Evolutionary conservation across 2,888 invertebrate species (phyloP).

Genomic region (Volucella inanis): DNA sequence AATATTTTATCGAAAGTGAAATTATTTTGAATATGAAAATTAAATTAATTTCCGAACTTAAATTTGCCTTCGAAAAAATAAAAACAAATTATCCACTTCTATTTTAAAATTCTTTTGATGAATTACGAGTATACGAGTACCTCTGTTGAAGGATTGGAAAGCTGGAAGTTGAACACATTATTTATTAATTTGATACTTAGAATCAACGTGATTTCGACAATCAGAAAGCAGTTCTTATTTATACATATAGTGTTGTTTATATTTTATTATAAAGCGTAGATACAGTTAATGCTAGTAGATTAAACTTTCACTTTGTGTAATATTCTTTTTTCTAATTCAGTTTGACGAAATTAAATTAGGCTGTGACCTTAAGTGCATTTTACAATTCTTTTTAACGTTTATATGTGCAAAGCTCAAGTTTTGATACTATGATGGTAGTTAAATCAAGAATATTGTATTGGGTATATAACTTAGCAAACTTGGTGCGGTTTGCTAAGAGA

Average conservation of each 20-base stretch:
- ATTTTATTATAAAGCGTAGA: background rate
- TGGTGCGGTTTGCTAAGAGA: too few relatives aligned
- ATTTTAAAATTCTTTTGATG: constrained; percentile 28
- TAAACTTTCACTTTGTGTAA: too few relatives aligned
- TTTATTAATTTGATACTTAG: background rate
- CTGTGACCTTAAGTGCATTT: background rate
- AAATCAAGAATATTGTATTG: too few relatives aligned
- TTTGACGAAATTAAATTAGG: background rate
- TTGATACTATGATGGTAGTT: too few relatives aligned
- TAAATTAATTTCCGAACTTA: background rate
- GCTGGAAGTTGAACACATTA: constrained; percentile 1
- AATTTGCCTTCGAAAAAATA: background rate
- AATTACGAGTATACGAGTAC: background rate
- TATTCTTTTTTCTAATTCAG: too few relatives aligned
- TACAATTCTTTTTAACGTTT: too few relatives aligned
- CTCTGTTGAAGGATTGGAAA: constrained; percentile 8
- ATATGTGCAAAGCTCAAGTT: too few relatives aligned
- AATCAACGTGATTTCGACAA: constrained; percentile 11
- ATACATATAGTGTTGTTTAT: background rate
- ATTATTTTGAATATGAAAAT: background rate
- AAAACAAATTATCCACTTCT: constrained; percentile 6
- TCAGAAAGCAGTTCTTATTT: background rate
- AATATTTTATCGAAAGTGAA: background rate
- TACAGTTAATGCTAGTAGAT: background rate
- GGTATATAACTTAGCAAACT: too few relatives aligned